Conservation (phyloP, 2,797 vertebrate genomes). For the Apodemus agrarius region DNA sequence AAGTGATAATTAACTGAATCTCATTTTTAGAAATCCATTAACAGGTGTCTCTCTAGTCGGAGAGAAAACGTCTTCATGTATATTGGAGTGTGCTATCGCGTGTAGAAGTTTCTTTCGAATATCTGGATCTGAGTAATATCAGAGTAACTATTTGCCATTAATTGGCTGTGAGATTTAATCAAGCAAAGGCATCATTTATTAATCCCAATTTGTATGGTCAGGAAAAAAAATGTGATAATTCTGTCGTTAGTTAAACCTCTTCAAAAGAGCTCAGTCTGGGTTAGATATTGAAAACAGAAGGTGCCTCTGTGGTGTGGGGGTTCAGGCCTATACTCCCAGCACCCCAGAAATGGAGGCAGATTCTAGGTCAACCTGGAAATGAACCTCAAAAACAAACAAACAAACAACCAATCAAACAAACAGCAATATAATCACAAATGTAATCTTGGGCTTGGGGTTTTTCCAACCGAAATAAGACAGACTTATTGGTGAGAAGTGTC, state of each 20-base stretch:
- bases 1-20: constrained; percentile 78
- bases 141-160: constrained; percentile 58
- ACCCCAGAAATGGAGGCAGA: not conserved
- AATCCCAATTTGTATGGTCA: constrained; percentile 42
- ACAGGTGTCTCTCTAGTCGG: constrained; percentile 57
- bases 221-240: not conserved
- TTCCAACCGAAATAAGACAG: not conserved
- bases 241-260: constrained; percentile 3
- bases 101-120: constrained; percentile 56
- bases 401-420: not conserved
- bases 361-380: not conserved
- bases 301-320: too few species aligned
- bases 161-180: constrained; percentile 66
- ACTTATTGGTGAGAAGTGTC: not conserved
- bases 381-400: not conserved
- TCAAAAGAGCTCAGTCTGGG: not conserved
- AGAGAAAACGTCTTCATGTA: constrained; percentile 64
- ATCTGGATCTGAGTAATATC: constrained; percentile 50
- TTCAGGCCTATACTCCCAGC: not conserved
- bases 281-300: constrained; percentile 9
- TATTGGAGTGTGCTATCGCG: constrained; percentile 64
- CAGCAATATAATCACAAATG: not conserved
- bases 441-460: not conserved
- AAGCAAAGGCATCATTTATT: constrained; percentile 47
- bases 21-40: constrained; percentile 76